Conservation (phyloP, 2,113 vertebrate genomes). For the Helogale parvula region DNA sequence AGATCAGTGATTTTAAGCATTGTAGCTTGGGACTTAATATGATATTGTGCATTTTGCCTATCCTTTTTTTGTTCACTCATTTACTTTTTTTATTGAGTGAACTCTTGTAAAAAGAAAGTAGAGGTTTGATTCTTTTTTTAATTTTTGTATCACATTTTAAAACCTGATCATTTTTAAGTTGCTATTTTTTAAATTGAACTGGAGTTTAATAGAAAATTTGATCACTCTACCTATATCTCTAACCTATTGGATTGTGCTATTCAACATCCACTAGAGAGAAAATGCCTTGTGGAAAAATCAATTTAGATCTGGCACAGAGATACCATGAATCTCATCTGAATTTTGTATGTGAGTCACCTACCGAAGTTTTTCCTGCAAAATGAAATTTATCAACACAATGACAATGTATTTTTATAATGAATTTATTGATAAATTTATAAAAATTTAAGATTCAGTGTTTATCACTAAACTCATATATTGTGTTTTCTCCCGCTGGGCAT, state of each 20-base stretch:
- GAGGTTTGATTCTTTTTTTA: not conserved
- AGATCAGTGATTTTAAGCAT: not conserved
- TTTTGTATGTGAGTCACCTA: not conserved
- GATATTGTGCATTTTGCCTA: not conserved
- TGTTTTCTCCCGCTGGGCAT: not conserved
- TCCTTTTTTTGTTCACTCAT: not conserved
- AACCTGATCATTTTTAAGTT: constrained; percentile 13
- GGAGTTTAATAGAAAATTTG: not conserved
- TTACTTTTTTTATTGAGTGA: not conserved
- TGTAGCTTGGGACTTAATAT: not conserved
- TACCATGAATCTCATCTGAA: not conserved
- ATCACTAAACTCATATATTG: not conserved
- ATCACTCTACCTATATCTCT: not conserved
- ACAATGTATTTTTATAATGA: not conserved
- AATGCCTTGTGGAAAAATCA: not conserved
- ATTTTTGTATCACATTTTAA: not conserved
- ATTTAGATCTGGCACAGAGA: not conserved
- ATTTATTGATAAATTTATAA: not conserved
- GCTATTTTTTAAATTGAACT: not conserved
- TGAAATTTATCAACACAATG: not conserved
- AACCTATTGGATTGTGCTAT: not conserved
- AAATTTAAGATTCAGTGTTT: not conserved
- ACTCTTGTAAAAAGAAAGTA: not conserved
- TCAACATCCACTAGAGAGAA: not conserved
- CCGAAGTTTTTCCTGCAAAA: not conserved